These are phyloP conservation scores for Thamnophis elegans DNA, from an alignment of 2,797 vertebrate species.

Conservation along the genomic window DNA sequence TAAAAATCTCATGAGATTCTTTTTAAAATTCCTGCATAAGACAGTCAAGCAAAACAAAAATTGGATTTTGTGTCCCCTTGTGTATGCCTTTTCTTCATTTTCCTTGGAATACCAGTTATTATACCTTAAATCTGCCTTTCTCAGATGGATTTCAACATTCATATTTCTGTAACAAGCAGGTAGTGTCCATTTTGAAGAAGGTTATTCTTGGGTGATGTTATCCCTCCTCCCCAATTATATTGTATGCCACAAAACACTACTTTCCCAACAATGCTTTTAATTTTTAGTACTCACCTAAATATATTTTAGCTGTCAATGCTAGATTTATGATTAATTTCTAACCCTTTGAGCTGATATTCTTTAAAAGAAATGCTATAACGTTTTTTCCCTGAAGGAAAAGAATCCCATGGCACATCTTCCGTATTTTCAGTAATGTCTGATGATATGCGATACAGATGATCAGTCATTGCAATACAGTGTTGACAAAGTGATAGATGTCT, in stretches of 20 bases:
- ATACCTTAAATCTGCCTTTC: neutral
- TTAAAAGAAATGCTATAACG: neutral
- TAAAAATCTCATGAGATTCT: neutral
- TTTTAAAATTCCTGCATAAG: neutral
- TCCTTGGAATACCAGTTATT: neutral
- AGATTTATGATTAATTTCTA: neutral
- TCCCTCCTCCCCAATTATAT: neutral
- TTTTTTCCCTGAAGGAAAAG: neutral
- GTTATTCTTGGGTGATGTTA: neutral
- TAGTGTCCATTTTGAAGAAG: neutral
- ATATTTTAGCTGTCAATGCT: neutral
- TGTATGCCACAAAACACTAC: neutral
- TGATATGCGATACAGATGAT: neutral
- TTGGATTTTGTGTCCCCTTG: neutral
- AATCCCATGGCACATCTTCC: neutral
- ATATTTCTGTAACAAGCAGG: neutral
- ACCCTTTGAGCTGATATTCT: neutral
- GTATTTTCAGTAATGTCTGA: neutral
- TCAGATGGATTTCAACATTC: neutral
- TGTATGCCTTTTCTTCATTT: neutral
- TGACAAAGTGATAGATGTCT: neutral
- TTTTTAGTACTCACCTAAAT: neutral
- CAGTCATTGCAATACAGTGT: neutral
- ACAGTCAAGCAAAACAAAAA: neutral
- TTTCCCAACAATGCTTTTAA: neutral